Conservation (phyloP, 2,888 invertebrate species). For the Microplitis manilae region DNA sequence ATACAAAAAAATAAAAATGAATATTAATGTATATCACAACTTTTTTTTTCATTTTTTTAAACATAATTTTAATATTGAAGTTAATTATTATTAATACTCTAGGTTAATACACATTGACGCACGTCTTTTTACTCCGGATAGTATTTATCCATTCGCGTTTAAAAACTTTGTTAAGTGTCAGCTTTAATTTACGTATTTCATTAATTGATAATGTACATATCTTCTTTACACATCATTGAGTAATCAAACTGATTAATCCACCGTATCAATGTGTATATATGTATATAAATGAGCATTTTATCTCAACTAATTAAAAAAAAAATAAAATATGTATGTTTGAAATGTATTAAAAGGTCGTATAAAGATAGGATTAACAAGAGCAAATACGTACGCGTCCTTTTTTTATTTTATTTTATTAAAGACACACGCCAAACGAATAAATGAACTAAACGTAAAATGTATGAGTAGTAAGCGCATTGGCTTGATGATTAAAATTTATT, state of each 20-base stretch:
- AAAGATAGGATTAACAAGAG: not conserved
- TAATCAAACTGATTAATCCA: conserved; percentile 1
- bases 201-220: not conserved
- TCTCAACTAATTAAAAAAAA: not conserved
- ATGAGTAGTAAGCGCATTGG: conserved; percentile 5
- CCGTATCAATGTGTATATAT: not conserved
- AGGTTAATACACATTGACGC: not conserved
- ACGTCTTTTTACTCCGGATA: not conserved
- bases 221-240: conserved; percentile 1
- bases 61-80: not conserved
- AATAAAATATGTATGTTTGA: not conserved
- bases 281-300: not conserved
- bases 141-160: not conserved
- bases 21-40: not conserved
- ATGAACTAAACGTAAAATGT: not conserved
- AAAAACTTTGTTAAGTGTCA: not conserved
- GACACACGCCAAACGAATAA: not conserved
- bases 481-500: conserved; percentile 15
- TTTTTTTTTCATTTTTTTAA: not conserved
- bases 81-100: not conserved
- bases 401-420: too few relatives aligned
- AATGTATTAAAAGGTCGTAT: not conserved
- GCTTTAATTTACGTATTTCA: not conserved
- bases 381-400: too few relatives aligned
- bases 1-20: too few relatives aligned